A percentile compares a stretch with the other conserved stretches of the same genome.
phyloP scores from a whole-genome alignment of 2,888 invertebrate species.

The Cantharis lateralis region DNA sequence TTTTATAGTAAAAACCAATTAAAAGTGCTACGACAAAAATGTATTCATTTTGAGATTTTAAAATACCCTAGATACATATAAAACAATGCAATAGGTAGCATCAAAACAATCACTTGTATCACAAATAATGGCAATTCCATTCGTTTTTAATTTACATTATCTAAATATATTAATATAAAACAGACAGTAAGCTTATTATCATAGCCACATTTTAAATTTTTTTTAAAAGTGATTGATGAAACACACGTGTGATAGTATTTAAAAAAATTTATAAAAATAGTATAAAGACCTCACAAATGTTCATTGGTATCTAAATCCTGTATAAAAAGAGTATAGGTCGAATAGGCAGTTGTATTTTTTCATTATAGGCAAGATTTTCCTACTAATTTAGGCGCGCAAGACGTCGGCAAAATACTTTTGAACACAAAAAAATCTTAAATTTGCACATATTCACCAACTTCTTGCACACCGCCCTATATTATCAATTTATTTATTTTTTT shows the following conservation, averaged over 20 bases:
- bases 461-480: not conserved
- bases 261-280: conserved; percentile 1
- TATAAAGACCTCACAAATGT: not conserved
- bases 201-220: conserved; percentile 11
- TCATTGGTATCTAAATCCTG: not conserved
- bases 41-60: not conserved
- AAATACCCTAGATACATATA: not conserved
- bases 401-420: not conserved
- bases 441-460: not conserved
- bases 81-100: not conserved
- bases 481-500: not conserved
- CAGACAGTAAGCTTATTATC: conserved; percentile 8
- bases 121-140: conserved; percentile 30
- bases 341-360: not conserved
- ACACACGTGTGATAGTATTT: conserved; percentile 4
- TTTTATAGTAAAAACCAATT: not conserved
- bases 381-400: not conserved
- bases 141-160: conserved; percentile 6
- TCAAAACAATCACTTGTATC: conserved; percentile 11
- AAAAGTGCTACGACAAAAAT: not conserved
- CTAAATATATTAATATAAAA: not conserved
- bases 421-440: not conserved
- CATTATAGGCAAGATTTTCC: not conserved
- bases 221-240: conserved; percentile 4
- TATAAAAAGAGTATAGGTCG: not conserved